These are phyloP conservation scores for Takifugu ocellatus DNA, from an alignment of 2,797 vertebrate genomes.

Conservation along the genomic window DNA sequence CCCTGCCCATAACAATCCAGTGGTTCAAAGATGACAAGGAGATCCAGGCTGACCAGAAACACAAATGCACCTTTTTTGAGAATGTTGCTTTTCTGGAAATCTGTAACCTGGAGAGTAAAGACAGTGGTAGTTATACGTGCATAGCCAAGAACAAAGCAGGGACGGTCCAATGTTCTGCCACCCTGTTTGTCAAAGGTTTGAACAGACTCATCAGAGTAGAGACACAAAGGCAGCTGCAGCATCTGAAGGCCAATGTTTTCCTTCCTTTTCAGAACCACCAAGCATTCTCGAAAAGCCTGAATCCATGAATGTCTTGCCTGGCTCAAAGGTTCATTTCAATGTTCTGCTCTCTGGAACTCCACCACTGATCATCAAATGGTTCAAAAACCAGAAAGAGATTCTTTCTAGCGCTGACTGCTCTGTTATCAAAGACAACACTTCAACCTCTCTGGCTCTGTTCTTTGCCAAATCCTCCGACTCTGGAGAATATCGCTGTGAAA, in stretches of 20 bases:
- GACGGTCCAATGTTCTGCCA: conserved; percentile 87
- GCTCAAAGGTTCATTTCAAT: conserved; percentile 87
- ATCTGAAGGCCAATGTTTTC: neutral
- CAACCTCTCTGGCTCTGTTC: conserved; percentile 88
- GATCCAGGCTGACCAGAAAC: conserved; percentile 84
- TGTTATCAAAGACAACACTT: conserved; percentile 88
- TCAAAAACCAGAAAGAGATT: conserved; percentile 91
- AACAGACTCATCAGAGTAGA: neutral
- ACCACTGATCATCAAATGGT: conserved; percentile 92
- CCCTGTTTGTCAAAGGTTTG: conserved; percentile 94
- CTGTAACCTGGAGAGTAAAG: conserved; percentile 82
- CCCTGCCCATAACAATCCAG: conserved; percentile 88
- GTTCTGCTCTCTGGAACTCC: conserved; percentile 86
- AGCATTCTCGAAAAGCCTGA: conserved; percentile 90
- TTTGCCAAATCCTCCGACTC: conserved; percentile 87
- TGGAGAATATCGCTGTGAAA: conserved; percentile 90
- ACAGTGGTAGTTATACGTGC: conserved; percentile 91
- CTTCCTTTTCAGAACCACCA: conserved; percentile 84
- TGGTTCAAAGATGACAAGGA: conserved; percentile 95
- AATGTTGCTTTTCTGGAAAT: conserved; percentile 94
- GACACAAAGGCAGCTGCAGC: neutral
- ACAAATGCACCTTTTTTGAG: conserved; percentile 95
- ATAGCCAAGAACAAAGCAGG: conserved; percentile 92
- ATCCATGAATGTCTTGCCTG: conserved; percentile 88
- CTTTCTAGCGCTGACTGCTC: conserved; percentile 82